Conservation (phyloP, 2,797 vertebrate species). For the Agapornis canus region DNA sequence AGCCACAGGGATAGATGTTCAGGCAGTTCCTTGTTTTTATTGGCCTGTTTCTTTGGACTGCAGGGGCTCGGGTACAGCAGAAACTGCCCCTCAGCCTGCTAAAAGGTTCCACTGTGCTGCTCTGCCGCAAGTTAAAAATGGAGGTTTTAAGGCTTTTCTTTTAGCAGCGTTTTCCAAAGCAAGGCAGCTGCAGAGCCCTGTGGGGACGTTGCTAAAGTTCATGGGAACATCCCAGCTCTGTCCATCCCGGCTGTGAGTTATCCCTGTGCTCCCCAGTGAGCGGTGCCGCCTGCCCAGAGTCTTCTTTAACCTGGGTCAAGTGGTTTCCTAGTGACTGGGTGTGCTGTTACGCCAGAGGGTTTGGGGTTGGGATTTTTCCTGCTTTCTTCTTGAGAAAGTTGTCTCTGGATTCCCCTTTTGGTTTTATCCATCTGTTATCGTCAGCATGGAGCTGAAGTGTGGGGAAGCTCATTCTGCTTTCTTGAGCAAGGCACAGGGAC, state of each 20-base stretch:
- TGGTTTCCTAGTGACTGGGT: background rate
- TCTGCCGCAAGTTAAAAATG: background rate
- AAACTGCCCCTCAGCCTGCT: background rate
- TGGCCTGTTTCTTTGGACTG: fast-evolving
- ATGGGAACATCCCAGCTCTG: fast-evolving
- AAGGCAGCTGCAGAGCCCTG: background rate
- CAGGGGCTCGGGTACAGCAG: background rate
- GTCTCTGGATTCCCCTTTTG: conserved; percentile 28
- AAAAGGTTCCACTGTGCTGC: background rate
- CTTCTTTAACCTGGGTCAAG: background rate
- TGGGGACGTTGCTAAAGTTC: background rate
- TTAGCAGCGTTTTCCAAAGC: background rate
- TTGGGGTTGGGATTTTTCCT: fast-evolving
- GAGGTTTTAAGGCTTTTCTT: background rate
- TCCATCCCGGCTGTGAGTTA: background rate
- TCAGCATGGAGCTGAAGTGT: background rate
- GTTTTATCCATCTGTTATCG: conserved; percentile 31
- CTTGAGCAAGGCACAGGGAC: background rate
- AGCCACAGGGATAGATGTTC: background rate
- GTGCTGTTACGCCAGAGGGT: background rate
- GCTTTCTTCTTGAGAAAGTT: background rate
- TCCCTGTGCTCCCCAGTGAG: background rate
- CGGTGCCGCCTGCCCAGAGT: background rate
- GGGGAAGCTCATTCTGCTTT: background rate
- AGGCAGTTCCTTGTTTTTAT: background rate